These are phyloP conservation scores for Montipora cactus DNA, from an alignment of 64 coral and sea anemone species.

Conservation along the genomic window DNA sequence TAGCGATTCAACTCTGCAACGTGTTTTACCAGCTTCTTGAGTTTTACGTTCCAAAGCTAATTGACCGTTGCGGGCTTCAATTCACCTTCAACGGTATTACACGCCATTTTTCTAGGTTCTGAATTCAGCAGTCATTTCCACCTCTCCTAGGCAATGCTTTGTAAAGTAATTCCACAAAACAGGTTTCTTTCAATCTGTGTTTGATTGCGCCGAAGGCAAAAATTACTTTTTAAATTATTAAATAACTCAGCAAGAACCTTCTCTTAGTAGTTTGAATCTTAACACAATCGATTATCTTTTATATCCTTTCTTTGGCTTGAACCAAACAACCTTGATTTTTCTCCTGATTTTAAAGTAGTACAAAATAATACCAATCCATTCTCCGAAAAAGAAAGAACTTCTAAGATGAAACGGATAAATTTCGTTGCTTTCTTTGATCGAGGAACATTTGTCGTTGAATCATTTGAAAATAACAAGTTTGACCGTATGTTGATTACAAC, in stretches of 20 bases:
- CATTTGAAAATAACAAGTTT: background rate
- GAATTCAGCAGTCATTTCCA: background rate
- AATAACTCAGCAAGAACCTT: conserved; percentile 13
- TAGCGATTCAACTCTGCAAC: background rate
- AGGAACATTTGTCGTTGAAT: background rate
- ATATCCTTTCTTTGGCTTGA: background rate
- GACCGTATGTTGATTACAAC: background rate
- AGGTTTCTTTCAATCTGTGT: background rate
- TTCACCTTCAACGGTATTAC: background rate
- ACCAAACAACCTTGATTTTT: background rate
- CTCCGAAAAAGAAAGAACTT: background rate
- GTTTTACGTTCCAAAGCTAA: background rate
- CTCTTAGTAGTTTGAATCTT: background rate
- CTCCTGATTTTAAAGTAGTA: background rate
- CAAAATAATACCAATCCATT: background rate
- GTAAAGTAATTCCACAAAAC: background rate
- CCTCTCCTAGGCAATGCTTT: background rate
- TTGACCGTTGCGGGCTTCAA: background rate
- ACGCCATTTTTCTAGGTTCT: background rate
- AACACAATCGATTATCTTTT: background rate
- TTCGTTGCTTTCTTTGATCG: background rate
- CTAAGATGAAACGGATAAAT: background rate
- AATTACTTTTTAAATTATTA: conserved; percentile 44
- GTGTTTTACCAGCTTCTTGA: background rate
- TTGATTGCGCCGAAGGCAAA: conserved; percentile 21